These are phyloP conservation scores for Cerceris rybyensis DNA, from an alignment of 2,888 invertebrate species.

Conservation along the genomic window DNA sequence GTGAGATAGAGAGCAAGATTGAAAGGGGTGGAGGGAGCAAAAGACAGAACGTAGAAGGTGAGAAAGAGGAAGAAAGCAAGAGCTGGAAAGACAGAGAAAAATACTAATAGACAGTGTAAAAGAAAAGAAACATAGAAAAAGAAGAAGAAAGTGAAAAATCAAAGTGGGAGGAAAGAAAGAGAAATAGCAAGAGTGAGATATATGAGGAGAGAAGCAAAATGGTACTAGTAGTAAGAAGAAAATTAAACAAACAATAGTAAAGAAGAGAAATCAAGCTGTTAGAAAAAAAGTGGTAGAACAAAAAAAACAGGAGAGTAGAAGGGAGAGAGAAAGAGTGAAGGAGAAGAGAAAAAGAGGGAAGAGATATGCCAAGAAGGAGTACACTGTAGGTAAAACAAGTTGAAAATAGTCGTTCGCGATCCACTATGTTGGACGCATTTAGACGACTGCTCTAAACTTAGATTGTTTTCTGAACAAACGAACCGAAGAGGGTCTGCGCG, in stretches of 20 bases:
- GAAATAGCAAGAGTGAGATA: too few relatives aligned
- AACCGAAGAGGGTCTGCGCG: conserved; percentile 36
- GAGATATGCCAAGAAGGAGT: background rate
- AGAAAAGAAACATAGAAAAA: background rate
- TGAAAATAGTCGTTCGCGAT: conserved; percentile 59
- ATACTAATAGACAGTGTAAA: too few relatives aligned
- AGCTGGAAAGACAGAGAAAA: too few relatives aligned
- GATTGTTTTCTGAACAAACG: conserved; percentile 64
- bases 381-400: conserved; percentile 25
- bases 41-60: background rate
- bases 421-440: conserved; percentile 49
- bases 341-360: background rate
- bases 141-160: conserved; percentile 13
- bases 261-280: too few relatives aligned
- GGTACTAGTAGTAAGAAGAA: too few relatives aligned
- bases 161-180: background rate
- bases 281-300: background rate
- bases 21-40: too few relatives aligned
- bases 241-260: too few relatives aligned
- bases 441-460: conserved; percentile 61
- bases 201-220: too few relatives aligned
- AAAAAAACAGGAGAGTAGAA: background rate
- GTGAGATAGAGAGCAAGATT: too few relatives aligned
- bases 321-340: background rate
- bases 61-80: background rate